These are phyloP conservation scores for Mechanitis mazaeus DNA, from an alignment of 2,888 invertebrate genomes.

Conservation along the genomic window DNA sequence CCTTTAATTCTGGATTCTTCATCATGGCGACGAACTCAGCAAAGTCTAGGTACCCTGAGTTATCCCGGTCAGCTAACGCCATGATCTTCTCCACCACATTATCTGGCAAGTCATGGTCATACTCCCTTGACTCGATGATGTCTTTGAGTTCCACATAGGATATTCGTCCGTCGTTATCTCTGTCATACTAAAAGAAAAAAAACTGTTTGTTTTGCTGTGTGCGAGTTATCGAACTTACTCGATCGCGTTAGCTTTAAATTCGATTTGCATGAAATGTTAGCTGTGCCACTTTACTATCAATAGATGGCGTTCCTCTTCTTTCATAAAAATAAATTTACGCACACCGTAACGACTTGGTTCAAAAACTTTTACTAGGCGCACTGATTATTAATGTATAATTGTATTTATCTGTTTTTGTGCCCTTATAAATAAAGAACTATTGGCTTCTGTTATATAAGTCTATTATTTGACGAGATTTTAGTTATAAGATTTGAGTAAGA, in stretches of 20 bases:
- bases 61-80: slow-evolving; percentile 77
- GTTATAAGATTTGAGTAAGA: too few relatives aligned
- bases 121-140: slow-evolving; percentile 77
- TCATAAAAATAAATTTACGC: too few relatives aligned
- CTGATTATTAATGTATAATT: too few relatives aligned
- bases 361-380: too few relatives aligned
- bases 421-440: slow-evolving; percentile 1
- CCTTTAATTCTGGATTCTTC: slow-evolving; percentile 76
- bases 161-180: slow-evolving; percentile 82
- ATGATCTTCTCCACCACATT: slow-evolving; percentile 82
- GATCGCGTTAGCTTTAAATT: too few relatives aligned
- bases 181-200: slow-evolving; percentile 78
- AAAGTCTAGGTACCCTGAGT: slow-evolving; percentile 82
- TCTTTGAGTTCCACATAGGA: slow-evolving; percentile 80
- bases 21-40: slow-evolving; percentile 85
- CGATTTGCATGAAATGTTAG: too few relatives aligned
- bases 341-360: too few relatives aligned
- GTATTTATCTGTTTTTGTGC: background rate
- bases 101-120: slow-evolving; percentile 82
- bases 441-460: background rate
- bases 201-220: too few relatives aligned
- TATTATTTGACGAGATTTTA: too few relatives aligned
- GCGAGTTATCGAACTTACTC: too few relatives aligned
- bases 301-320: too few relatives aligned
- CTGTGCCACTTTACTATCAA: too few relatives aligned